Conservation (phyloP, 53 echinoderm and acorn worm species). For the Crossaster papposus region DNA sequence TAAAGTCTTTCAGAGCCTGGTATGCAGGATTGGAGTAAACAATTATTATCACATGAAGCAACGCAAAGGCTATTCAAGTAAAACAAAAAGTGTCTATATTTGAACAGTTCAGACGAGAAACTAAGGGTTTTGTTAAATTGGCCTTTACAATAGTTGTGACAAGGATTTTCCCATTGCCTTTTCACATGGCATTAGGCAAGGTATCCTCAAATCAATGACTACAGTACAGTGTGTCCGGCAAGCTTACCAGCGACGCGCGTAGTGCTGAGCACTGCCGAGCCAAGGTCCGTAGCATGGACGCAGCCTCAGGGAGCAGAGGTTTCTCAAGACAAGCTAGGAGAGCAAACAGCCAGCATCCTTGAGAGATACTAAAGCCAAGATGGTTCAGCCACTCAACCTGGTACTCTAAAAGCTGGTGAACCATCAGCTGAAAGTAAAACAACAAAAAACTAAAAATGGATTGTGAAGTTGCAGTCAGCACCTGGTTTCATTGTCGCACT, state of each 20-base stretch:
- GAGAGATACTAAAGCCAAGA: conserved; percentile 84
- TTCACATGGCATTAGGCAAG: too few relatives aligned
- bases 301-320: conserved; percentile 82
- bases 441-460: neutral
- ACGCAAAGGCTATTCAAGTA: too few relatives aligned
- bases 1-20: too few relatives aligned
- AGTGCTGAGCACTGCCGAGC: conserved; percentile 85
- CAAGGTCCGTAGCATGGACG: conserved; percentile 79
- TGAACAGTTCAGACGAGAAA: too few relatives aligned
- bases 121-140: too few relatives aligned
- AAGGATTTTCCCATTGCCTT: too few relatives aligned
- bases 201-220: too few relatives aligned
- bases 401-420: conserved; percentile 84
- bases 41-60: too few relatives aligned
- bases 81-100: too few relatives aligned
- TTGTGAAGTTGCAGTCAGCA: neutral
- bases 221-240: neutral
- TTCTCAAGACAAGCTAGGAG: conserved; percentile 89
- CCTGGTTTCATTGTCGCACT: neutral
- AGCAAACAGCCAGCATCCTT: conserved; percentile 95
- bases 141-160: too few relatives aligned
- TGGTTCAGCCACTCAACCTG: conserved; percentile 86
- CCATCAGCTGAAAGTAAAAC: conserved; percentile 60
- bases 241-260: conserved; percentile 83
- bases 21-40: too few relatives aligned